Evolutionary conservation across 2,888 invertebrate species (phyloP).

Genomic region (Hetaerina titia): DNA sequence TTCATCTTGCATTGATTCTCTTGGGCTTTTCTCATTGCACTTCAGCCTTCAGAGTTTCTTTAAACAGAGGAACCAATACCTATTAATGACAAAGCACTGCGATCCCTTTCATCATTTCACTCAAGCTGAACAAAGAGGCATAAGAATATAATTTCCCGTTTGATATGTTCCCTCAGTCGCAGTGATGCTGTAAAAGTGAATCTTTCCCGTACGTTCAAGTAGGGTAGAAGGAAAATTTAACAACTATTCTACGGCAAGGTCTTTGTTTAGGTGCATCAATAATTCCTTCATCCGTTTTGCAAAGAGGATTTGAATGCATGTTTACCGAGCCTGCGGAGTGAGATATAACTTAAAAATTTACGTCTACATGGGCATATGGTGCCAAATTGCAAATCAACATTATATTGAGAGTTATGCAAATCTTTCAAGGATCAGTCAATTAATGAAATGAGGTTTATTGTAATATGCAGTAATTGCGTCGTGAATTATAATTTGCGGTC

Average conservation of each 20-base stretch:
- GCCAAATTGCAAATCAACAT: no score
- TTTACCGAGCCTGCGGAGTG: background rate
- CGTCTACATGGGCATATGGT: no score
- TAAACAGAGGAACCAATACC: conserved; percentile 40
- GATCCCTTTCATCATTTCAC: conserved; percentile 31
- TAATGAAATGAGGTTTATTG: no score
- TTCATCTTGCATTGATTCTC: background rate
- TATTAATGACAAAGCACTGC: conserved; percentile 40
- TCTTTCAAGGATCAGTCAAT: no score
- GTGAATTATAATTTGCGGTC: no score
- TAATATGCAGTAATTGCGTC: no score
- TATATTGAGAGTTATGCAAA: no score
- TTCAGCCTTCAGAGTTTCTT: background rate
- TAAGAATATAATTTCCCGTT: conserved; percentile 18
- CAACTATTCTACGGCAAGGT: background rate
- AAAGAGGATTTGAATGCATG: background rate
- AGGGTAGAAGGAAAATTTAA: background rate
- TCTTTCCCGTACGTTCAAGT: background rate
- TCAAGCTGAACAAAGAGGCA: conserved; percentile 48
- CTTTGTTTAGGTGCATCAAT: background rate
- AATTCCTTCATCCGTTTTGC: background rate
- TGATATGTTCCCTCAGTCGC: conserved; percentile 13
- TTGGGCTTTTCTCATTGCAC: background rate
- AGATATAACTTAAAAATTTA: background rate
- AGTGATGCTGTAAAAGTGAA: background rate